Evolutionary conservation across 2,797 vertebrate species (phyloP).

Genomic region (Notolepis coatsorum): DNA sequence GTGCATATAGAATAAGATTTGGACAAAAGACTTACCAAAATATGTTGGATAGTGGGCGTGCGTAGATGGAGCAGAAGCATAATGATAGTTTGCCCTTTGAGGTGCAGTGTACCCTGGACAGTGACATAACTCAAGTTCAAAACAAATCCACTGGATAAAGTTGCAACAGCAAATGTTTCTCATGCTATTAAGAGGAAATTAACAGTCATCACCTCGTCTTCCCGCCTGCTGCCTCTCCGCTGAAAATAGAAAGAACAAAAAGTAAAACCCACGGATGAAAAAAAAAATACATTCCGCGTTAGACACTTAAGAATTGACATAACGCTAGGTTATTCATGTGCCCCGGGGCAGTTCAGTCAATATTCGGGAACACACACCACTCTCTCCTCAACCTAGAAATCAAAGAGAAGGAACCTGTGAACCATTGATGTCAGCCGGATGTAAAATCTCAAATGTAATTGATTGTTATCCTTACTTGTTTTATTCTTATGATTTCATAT

Average conservation of each 20-base stretch:
- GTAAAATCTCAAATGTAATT: too few species aligned
- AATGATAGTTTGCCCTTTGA: background rate
- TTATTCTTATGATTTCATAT: too few species aligned
- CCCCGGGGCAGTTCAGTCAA: too few species aligned
- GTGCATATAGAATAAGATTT: background rate
- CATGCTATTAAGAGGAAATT: background rate
- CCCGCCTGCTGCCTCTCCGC: constrained; percentile 63
- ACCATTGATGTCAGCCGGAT: too few species aligned
- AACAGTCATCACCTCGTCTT: background rate
- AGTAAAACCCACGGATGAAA: background rate
- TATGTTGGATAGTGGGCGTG: background rate
- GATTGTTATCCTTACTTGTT: too few species aligned
- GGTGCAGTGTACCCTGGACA: background rate
- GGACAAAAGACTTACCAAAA: constrained; percentile 55
- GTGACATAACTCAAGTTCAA: background rate
- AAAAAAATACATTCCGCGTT: background rate
- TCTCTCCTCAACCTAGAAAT: too few species aligned
- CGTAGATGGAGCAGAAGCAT: background rate
- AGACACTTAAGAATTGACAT: background rate
- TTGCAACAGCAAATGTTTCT: background rate
- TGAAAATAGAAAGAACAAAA: constrained; percentile 36
- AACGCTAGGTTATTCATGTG: too few species aligned
- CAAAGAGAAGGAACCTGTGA: too few species aligned
- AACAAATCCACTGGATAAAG: background rate
- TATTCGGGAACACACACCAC: too few species aligned